Conservation (phyloP, 2,888 invertebrate species). For the Anorthoa munda region DNA sequence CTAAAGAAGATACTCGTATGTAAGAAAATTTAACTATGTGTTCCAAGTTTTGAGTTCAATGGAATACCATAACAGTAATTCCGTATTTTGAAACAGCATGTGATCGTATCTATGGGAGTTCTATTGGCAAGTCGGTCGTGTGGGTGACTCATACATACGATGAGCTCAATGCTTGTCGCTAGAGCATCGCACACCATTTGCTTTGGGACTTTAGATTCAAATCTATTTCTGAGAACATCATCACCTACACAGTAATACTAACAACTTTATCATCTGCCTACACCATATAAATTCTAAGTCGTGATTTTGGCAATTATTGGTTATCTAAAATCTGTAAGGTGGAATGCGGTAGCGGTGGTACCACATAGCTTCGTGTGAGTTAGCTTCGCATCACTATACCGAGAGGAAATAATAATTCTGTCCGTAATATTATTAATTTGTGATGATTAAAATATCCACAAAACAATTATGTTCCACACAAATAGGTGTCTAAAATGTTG, state of each 20-base stretch:
- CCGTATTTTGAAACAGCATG: constrained; percentile 47
- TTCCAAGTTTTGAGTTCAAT: constrained; percentile 38
- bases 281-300: neutral
- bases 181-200: constrained; percentile 8
- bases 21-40: constrained; percentile 6
- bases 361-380: constrained; percentile 16
- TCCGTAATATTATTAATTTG: constrained; percentile 47
- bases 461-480: constrained; percentile 53
- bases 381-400: constrained; percentile 1
- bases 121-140: constrained; percentile 47
- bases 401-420: constrained; percentile 41
- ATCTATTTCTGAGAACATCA: constrained; percentile 43
- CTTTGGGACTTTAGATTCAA: constrained; percentile 8
- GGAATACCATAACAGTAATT: constrained; percentile 50
- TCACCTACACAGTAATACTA: constrained; percentile 12
- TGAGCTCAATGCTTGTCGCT: constrained; percentile 11
- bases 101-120: constrained; percentile 49
- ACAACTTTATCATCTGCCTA: constrained; percentile 11
- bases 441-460: constrained; percentile 58
- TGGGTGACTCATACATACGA: constrained; percentile 41
- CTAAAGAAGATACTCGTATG: constrained; percentile 16
- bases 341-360: constrained; percentile 26
- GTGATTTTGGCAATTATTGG: constrained; percentile 13
- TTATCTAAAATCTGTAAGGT: neutral
- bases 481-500: constrained; percentile 54